Base-by-base conservation (phyloP, 2,888 invertebrate genomes). In the Dexiosoma caninum region DNA sequence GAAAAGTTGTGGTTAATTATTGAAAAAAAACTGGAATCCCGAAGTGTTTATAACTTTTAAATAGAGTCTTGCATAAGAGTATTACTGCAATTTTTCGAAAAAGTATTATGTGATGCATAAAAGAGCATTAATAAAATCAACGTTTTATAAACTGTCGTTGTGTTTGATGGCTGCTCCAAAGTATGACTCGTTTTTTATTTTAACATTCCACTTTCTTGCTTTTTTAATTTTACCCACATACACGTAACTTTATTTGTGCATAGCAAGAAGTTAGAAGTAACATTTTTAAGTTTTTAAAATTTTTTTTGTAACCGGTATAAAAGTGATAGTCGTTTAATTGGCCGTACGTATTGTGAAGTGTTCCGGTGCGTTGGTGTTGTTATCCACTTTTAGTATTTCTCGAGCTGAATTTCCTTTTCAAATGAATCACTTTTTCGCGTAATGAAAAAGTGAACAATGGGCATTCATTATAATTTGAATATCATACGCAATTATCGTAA, bases 81-180 rank as follows among this genome's bases (percentile, higher is more conserved):
- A 37, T 64, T 44, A n/a, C n/a, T n/a, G 8, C 53, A n/a, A 53
- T 49, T 77, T 32, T 16, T 35, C 1, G n/a, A 64, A 37, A 37
- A 62, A 72, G 69, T 19, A 51, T 51, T 71, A 88, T 67, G 88
- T 87, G 81, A 89, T 89, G 89, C 84, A 77, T 86, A 84, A 83
- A 85, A 85, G 79, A 70, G 84, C 86, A 80, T 82, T 82, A 82
- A 72, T 69, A 70, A 51, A 55, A 44, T 60, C 75, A 49, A 59
- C 53, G 67, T 46, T 32, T 53, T 74, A 19, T 21, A 53, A 51
- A 57, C 44, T 60, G 71, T 71, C 62, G 59, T 79, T 70, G 66
- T 74, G 59, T 60, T 78, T 76, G 59, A 72, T 67, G 66, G 71
- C 60, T 69, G 72, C 62, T 67, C 30, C 71, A 64, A 75, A 78